phyloP scores from a whole-genome alignment of 35 echinoderm and acorn worm species.

The Hemicentrotus pulcherrimus region DNA sequence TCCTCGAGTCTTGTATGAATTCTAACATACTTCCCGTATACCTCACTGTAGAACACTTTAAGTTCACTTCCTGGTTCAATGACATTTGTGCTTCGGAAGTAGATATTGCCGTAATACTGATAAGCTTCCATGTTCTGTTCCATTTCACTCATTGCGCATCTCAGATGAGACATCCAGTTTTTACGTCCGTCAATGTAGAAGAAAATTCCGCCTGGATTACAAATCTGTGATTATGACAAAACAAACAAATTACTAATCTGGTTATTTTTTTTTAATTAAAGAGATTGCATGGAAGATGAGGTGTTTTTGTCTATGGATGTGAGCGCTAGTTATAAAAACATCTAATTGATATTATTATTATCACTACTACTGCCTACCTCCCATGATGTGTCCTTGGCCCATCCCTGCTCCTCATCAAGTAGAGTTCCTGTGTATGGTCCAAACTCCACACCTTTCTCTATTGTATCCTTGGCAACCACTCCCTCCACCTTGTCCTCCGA shows the following conservation, averaged over 20 bases:
- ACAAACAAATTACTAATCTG: too few relatives aligned
- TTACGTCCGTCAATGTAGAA: slow-evolving; percentile 3
- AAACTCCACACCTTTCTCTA: neutral
- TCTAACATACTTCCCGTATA: neutral
- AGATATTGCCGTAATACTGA: slow-evolving; percentile 31
- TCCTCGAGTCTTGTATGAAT: neutral
- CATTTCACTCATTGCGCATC: neutral
- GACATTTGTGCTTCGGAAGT: slow-evolving; percentile 27
- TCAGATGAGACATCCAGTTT: neutral
- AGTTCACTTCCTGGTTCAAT: slow-evolving; percentile 43
- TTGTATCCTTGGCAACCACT: neutral
- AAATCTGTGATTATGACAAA: neutral
- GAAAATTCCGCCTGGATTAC: neutral
- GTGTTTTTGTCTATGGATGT: too few relatives aligned
- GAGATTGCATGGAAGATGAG: too few relatives aligned
- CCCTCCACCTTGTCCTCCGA: neutral
- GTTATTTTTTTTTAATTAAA: too few relatives aligned
- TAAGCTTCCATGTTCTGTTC: slow-evolving; percentile 23
- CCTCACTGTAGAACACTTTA: slow-evolving; percentile 24
- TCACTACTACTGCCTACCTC: neutral
- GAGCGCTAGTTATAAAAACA: too few relatives aligned
- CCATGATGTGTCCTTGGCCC: neutral
- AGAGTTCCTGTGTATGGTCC: neutral
- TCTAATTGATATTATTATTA: too few relatives aligned
- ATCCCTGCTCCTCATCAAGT: neutral